Evolutionary conservation across 2,888 invertebrate genomes (phyloP).

Genomic region (Nebria brevicollis): DNA sequence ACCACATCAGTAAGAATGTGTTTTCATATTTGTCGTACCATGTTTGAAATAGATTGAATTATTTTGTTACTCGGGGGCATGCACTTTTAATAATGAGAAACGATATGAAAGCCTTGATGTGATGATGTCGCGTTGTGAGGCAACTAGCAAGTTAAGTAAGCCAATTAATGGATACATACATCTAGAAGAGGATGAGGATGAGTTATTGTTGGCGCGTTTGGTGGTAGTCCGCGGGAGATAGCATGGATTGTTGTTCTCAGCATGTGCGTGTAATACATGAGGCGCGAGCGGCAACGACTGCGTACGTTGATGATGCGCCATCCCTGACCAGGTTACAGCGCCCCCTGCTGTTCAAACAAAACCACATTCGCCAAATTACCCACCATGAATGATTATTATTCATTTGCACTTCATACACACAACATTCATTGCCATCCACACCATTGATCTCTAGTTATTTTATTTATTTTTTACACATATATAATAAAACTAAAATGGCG

Average conservation of each 20-base stretch:
- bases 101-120: not conserved
- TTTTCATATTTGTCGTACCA: not conserved
- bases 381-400: conserved; percentile 14
- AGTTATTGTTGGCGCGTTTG: conserved; percentile 55
- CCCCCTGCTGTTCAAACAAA: conserved; percentile 56
- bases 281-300: conserved; percentile 72
- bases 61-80: not conserved
- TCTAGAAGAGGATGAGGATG: conserved; percentile 57
- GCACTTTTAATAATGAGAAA: not conserved
- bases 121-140: not conserved
- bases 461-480: too few relatives aligned
- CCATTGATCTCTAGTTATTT: not conserved
- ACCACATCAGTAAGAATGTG: not conserved
- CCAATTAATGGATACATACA: conserved; percentile 58
- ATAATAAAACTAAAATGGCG: too few relatives aligned
- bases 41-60: not conserved
- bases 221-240: conserved; percentile 29
- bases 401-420: not conserved
- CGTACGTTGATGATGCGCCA: conserved; percentile 71
- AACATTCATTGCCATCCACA: not conserved
- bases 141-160: not conserved
- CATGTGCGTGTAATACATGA: conserved; percentile 51
- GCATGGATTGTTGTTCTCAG: conserved; percentile 48
- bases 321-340: conserved; percentile 56
- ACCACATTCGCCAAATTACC: conserved; percentile 47